Conservation (phyloP, 2,797 vertebrate genomes). For the Cossypha heuglini region DNA sequence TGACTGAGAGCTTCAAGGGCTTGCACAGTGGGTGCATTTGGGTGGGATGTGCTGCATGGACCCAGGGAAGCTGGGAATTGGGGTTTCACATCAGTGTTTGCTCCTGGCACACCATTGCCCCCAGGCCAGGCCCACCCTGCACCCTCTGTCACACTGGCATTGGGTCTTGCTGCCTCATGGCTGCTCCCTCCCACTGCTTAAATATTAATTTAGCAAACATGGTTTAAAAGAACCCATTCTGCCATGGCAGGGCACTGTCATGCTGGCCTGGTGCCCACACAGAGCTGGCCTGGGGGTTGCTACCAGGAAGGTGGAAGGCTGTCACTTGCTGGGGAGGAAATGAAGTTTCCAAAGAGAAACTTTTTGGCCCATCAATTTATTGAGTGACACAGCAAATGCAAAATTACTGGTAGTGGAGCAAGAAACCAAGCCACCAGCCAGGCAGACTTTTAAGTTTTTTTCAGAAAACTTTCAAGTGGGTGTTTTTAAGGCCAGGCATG, state of each 20-base stretch:
- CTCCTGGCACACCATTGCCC: fast-evolving
- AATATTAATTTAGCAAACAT: background rate
- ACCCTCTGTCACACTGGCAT: fast-evolving
- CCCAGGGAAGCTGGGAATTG: background rate
- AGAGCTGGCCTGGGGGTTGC: background rate
- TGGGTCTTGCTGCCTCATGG: fast-evolving
- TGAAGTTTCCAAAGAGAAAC: background rate
- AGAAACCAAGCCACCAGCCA: background rate
- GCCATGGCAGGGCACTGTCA: background rate
- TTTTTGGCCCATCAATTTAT: background rate
- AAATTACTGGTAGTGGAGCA: background rate
- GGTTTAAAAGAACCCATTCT: background rate
- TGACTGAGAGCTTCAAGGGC: background rate
- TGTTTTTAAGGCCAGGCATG: conserved; percentile 1
- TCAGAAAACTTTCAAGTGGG: background rate
- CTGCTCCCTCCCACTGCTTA: background rate
- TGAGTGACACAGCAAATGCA: background rate
- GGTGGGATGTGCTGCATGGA: background rate
- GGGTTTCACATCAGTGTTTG: background rate
- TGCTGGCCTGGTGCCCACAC: background rate
- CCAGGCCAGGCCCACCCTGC: background rate
- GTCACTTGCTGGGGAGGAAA: background rate
- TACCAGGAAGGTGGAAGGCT: background rate
- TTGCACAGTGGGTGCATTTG: background rate
- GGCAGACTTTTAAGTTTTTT: background rate